Evolutionary conservation across 2,888 invertebrate genomes (phyloP).

Genomic region (Lycocerus yunnanus): DNA sequence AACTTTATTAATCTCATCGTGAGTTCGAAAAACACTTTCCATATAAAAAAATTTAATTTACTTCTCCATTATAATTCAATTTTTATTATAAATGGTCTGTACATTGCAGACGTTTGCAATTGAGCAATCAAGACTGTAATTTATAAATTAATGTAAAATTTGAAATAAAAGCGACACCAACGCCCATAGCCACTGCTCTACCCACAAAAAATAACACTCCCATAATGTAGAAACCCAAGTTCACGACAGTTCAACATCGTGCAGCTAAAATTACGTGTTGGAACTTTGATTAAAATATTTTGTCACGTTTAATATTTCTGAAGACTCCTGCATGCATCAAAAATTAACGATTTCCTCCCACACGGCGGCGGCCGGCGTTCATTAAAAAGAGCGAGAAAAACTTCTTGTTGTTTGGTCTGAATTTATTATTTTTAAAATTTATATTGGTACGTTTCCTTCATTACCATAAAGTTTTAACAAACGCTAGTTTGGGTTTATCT

Average conservation of each 20-base stretch:
- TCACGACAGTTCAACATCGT: conserved; percentile 13
- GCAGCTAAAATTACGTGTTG: conserved; percentile 8
- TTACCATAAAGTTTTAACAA: not conserved
- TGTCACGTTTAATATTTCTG: conserved; percentile 2
- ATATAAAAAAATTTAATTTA: not conserved
- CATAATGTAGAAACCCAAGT: conserved; percentile 8
- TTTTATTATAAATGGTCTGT: not conserved
- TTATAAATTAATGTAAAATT: not conserved
- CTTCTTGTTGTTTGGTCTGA: not conserved
- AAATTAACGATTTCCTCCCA: not conserved
- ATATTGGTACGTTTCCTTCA: not conserved
- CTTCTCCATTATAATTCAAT: not conserved
- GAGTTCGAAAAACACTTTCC: not conserved
- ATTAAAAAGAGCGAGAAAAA: not conserved
- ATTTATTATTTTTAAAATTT: not conserved
- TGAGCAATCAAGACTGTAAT: not conserved
- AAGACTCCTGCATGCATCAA: not conserved
- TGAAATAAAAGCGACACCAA: not conserved
- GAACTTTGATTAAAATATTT: conserved; percentile 6
- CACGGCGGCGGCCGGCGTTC: too few relatives aligned
- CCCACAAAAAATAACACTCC: conserved; percentile 7
- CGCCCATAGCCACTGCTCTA: not conserved
- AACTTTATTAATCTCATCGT: not conserved
- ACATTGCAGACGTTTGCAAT: not conserved
- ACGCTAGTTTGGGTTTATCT: not conserved